phyloP scores from a whole-genome alignment of 2,113 vertebrate species.

The Neodon shergylaensis region DNA sequence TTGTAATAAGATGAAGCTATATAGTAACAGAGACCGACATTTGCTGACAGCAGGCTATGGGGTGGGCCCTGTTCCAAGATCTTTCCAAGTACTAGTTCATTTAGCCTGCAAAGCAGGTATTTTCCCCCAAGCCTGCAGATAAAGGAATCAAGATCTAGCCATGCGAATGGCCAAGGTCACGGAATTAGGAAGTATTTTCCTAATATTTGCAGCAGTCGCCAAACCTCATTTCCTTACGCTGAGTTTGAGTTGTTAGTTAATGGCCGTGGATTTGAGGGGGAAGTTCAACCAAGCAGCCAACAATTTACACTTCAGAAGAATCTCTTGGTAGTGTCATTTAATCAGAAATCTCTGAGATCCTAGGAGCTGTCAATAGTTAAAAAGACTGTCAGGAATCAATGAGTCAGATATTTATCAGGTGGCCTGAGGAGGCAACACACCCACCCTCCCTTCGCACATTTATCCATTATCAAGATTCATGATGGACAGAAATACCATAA shows the following conservation, averaged over 20 bases:
- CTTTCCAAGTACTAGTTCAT: background rate
- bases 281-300: background rate
- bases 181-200: constrained; percentile 17
- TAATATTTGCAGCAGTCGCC: background rate
- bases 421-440: background rate
- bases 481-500: background rate
- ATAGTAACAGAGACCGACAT: background rate
- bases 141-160: background rate
- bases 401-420: background rate
- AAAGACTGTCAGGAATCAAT: background rate
- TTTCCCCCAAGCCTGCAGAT: background rate
- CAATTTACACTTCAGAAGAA: background rate
- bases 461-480: background rate
- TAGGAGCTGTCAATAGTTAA: background rate
- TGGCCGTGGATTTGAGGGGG: background rate
- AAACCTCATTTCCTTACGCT: constrained; percentile 18
- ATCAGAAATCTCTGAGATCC: constrained; percentile 13
- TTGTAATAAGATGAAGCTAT: background rate
- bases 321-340: constrained; percentile 20
- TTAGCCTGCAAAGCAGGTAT: background rate
- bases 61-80: background rate
- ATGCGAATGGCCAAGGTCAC: background rate
- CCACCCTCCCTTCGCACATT: background rate
- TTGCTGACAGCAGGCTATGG: background rate
- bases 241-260: background rate